Conservation (phyloP, 2,888 invertebrate genomes). For the Linnaemya vulpina region DNA sequence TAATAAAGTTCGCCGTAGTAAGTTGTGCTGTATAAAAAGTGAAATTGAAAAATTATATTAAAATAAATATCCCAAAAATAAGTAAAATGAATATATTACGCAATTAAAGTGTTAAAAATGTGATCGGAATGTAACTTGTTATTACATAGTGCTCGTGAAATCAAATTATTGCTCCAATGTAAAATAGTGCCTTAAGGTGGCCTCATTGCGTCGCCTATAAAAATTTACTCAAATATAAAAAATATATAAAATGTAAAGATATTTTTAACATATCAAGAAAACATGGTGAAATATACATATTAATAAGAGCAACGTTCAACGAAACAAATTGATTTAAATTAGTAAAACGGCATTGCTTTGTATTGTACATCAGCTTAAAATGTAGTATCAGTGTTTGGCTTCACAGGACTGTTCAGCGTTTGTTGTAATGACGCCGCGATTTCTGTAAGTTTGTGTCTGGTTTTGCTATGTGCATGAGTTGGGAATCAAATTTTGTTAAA, state of each 20-base stretch:
- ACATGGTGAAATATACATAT: neutral
- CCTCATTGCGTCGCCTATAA: neutral
- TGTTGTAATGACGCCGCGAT: neutral
- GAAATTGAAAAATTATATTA: neutral
- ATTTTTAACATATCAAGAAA: neutral
- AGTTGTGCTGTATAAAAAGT: conserved; percentile 24
- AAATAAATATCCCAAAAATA: too few species aligned
- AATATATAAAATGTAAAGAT: neutral
- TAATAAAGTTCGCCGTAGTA: conserved; percentile 42
- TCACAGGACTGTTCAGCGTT: too few species aligned
- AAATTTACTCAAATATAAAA: neutral
- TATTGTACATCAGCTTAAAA: too few species aligned
- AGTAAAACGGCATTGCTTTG: neutral
- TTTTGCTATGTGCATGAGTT: neutral
- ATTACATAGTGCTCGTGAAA: neutral
- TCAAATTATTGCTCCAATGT: neutral
- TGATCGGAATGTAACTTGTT: neutral
- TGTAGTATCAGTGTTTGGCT: neutral
- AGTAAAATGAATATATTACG: too few species aligned
- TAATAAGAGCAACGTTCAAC: neutral
- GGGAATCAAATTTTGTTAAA: too few species aligned
- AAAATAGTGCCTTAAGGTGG: neutral
- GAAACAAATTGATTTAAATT: neutral
- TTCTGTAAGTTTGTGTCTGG: neutral
- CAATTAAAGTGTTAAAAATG: neutral